Base-by-base conservation (phyloP, 2,113 vertebrate species). In the Pachypanchax playfairii region DNA sequence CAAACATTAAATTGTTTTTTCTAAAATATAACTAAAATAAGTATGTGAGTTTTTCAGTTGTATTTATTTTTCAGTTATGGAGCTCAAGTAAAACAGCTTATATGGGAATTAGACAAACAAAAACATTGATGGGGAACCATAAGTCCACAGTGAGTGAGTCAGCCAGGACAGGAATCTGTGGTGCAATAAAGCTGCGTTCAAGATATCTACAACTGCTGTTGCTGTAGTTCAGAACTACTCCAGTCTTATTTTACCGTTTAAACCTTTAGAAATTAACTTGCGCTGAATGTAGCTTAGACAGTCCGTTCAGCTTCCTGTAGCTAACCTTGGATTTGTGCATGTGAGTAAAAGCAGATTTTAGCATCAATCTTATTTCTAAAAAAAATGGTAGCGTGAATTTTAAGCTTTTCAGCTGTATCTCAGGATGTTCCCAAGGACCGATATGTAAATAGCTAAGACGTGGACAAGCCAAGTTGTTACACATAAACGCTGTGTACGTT, bases 131-230 rank as follows among this genome's bases (percentile, higher is more conserved):
- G 12, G 11, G 53, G 77, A 83, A 85, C 80, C 18, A 56, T 1
- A 17, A 6, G 28, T 36, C 12, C 20, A 5, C 0, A 7, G 5
- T 11, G 17, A 47, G 10, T 47, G 69, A 3, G 15, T 54, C 28
- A 29, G 53, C 61, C 66, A 15, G 80, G 79, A 82, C 47, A 14
- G 6, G 0, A 47, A 65, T 71, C 1, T 1, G 4, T 28, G 75
- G 17, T 77, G 78, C 78, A 80, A 65, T 0, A 0, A 22, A 33
- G 77, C 28, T 49, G 1, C 21, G 1, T 75, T 81, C 70, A 73
- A 18, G 39, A n/a, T 9, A n/a, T 18, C 11, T 10, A 36, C 36
- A 8, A 12, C 18, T 25, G 6, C 7, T 10, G 21, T 54, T 21
- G n/a, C n/a, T n/a, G n/a, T n/a, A n/a, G n/a, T n/a, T 4, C 13